These are phyloP conservation scores for Parapristionchus giblindavisi DNA, from an alignment of 2,888 invertebrate species.

Conservation along the genomic window DNA sequence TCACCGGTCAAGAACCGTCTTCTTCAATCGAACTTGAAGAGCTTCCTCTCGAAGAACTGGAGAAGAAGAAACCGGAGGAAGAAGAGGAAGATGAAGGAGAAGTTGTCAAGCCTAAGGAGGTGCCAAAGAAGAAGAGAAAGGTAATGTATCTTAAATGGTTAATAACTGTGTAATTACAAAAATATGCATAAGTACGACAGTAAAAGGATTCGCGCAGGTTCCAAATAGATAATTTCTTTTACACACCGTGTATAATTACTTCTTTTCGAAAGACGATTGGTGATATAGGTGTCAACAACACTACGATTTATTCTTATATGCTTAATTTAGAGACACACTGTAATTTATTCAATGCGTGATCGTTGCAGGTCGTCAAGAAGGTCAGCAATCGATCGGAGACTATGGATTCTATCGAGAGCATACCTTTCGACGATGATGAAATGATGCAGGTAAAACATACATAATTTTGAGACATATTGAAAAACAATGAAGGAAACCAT, in stretches of 20 bases:
- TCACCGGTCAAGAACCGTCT: conserved; percentile 18
- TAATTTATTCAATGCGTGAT: not conserved
- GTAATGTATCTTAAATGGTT: not conserved
- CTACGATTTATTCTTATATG: too few relatives aligned
- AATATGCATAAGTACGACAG: too few relatives aligned
- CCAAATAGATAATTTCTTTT: too few relatives aligned
- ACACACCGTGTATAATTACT: too few relatives aligned
- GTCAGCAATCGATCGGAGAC: conserved; percentile 34
- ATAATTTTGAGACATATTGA: not conserved
- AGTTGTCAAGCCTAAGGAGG: conserved; percentile 20
- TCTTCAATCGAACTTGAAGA: conserved; percentile 18
- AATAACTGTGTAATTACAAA: not conserved
- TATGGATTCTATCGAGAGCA: conserved; percentile 36
- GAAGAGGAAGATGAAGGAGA: conserved; percentile 30
- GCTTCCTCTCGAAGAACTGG: conserved; percentile 8
- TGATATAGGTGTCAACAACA: too few relatives aligned
- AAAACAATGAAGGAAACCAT: not conserved
- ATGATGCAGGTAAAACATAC: not conserved
- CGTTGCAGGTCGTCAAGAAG: conserved; percentile 30
- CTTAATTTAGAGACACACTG: not conserved
- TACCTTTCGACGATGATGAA: conserved; percentile 31
- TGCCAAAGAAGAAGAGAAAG: conserved; percentile 33
- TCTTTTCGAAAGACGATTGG: not conserved
- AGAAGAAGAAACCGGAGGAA: conserved; percentile 11
- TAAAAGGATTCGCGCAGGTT: too few relatives aligned